Evolutionary conservation across 2,888 invertebrate genomes (phyloP).

Genomic region (Archips crataeganus): DNA sequence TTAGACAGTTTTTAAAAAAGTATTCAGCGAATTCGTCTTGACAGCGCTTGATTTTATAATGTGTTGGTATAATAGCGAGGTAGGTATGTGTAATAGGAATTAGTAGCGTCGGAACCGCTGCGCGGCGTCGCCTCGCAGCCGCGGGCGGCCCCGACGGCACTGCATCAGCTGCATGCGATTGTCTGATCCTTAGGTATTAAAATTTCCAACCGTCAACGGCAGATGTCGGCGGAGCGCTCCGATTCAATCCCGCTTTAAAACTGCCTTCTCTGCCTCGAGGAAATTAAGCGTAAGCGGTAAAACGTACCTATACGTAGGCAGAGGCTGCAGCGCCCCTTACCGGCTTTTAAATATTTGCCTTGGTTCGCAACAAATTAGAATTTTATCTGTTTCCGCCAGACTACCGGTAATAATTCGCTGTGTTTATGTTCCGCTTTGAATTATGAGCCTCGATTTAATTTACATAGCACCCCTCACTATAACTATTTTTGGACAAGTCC

Average conservation of each 20-base stretch:
- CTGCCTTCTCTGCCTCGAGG: conserved; percentile 57
- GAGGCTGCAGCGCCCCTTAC: conserved; percentile 42
- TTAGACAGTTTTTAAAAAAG: too few relatives aligned
- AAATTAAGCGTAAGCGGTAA: conserved; percentile 59
- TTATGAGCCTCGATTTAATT: conserved; percentile 48
- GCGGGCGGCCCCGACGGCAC: conserved; percentile 39
- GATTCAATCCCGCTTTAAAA: conserved; percentile 64
- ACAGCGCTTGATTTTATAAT: too few relatives aligned
- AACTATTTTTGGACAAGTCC: conserved; percentile 51
- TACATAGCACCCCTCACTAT: conserved; percentile 47
- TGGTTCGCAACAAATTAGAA: conserved; percentile 55
- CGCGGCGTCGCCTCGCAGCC: background rate
- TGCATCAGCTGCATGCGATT: conserved; percentile 52
- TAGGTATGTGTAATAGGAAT: background rate
- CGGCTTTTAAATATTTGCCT: conserved; percentile 42
- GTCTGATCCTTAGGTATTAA: conserved; percentile 61
- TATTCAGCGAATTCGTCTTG: too few relatives aligned
- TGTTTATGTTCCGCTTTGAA: conserved; percentile 47
- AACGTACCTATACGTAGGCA: conserved; percentile 45
- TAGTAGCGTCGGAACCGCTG: conserved; percentile 11
- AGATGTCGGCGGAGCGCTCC: conserved; percentile 61
- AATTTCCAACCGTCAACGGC: conserved; percentile 63
- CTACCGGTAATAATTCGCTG: conserved; percentile 46
- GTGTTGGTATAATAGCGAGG: background rate
- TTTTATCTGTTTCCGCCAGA: conserved; percentile 52